A percentile compares a stretch with the other conserved stretches of the same genome.
These are phyloP conservation scores for Laupala kohalensis DNA, from an alignment of 1,140 invertebrate genomes.

Conservation along the genomic window DNA sequence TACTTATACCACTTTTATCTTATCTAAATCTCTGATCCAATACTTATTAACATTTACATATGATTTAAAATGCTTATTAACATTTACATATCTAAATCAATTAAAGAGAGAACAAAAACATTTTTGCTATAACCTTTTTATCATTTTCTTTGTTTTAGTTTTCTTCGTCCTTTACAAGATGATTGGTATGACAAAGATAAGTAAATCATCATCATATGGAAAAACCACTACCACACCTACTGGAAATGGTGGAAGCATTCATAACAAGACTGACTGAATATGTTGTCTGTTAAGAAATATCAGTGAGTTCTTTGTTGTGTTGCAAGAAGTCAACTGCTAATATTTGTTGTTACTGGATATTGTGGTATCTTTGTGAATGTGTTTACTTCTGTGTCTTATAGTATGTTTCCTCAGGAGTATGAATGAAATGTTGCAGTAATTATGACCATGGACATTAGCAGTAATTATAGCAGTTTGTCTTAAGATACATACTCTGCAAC, in stretches of 20 bases:
- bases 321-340: not conserved
- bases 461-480: not conserved
- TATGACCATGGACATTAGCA: not conserved
- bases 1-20: slow-evolving; percentile 10
- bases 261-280: not conserved
- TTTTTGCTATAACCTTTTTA: not conserved
- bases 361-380: not conserved
- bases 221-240: slow-evolving; percentile 23
- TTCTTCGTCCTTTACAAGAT: slow-evolving; percentile 61
- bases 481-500: not conserved
- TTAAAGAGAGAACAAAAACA: no score
- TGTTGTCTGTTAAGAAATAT: not conserved
- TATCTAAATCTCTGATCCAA: no score
- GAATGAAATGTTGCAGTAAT: not conserved
- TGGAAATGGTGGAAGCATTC: not conserved
- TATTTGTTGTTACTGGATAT: not conserved
- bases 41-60: slow-evolving; percentile 26
- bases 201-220: slow-evolving; percentile 71
- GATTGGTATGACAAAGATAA: slow-evolving; percentile 72
- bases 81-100: no score
- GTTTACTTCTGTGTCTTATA: not conserved
- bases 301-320: not conserved
- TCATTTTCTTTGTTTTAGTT: slow-evolving; percentile 43
- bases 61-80: slow-evolving; percentile 25
- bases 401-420: not conserved